Evolutionary conservation across 2,797 vertebrate species (phyloP).

Genomic region (Parotocinclus haroldoi): DNA sequence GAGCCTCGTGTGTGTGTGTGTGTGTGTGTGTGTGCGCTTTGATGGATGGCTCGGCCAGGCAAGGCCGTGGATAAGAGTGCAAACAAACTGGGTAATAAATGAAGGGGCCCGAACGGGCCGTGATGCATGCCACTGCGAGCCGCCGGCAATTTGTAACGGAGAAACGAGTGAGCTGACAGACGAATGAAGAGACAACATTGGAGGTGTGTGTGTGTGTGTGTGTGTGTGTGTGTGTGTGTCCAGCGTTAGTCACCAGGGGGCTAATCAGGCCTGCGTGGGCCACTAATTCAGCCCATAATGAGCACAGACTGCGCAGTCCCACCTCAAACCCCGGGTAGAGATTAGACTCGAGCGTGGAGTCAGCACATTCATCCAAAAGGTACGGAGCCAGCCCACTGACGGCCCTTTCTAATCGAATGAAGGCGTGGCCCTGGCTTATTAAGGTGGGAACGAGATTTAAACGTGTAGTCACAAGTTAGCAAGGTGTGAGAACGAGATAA

Average conservation of each 20-base stretch:
- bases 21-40: slow-evolving; percentile 53
- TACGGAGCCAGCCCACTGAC: too few species aligned
- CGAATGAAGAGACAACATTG: slow-evolving; percentile 73
- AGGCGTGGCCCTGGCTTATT: too few species aligned
- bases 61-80: slow-evolving; percentile 95
- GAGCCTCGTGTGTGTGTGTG: slow-evolving; percentile 4
- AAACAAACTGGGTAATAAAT: slow-evolving; percentile 96
- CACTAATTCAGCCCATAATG: slow-evolving; percentile 74
- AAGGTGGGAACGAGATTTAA: too few species aligned
- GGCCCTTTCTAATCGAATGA: too few species aligned
- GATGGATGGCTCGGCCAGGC: slow-evolving; percentile 89
- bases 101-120: slow-evolving; percentile 78
- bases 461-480: too few species aligned
- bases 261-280: slow-evolving; percentile 72
- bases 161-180: slow-evolving; percentile 83
- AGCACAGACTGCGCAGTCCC: slow-evolving; percentile 47
- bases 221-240: slow-evolving; percentile 42
- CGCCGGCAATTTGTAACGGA: slow-evolving; percentile 87
- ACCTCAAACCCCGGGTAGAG: slow-evolving; percentile 1
- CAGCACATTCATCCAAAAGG: too few species aligned
- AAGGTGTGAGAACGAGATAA: too few species aligned
- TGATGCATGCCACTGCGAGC: slow-evolving; percentile 90
- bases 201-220: slow-evolving; percentile 27
- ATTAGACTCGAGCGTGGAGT: background rate
- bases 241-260: slow-evolving; percentile 66